These are phyloP conservation scores for Polypedilum pembai DNA, from an alignment of 1,140 invertebrate species.

Conservation along the genomic window DNA sequence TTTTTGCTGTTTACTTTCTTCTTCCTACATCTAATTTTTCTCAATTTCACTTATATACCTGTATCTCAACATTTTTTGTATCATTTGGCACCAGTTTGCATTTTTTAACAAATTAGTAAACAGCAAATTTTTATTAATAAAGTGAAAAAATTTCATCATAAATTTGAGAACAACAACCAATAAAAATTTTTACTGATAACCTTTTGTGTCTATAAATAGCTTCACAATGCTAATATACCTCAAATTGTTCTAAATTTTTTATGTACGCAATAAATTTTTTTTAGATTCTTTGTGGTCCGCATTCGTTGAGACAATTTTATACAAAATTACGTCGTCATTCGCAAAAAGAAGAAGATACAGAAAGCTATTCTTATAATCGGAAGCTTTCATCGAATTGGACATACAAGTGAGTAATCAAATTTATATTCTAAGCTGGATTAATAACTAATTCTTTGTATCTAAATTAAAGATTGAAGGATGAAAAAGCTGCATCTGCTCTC, in stretches of 20 bases:
- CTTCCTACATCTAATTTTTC: neutral
- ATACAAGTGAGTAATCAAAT: neutral
- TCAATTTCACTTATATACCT: neutral
- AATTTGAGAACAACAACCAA: neutral
- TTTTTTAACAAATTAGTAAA: too few species aligned
- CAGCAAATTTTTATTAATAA: too few species aligned
- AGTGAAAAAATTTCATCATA: neutral
- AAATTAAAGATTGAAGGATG: neutral
- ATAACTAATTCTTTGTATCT: neutral
- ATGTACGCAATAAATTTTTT: neutral
- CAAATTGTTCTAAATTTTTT: neutral
- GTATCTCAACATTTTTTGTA: too few species aligned
- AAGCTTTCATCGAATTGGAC: neutral
- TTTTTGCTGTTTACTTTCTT: neutral
- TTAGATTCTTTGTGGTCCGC: constrained; percentile 8
- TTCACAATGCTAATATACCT: neutral
- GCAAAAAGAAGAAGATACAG: neutral
- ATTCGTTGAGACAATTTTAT: neutral
- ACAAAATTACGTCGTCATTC: constrained; percentile 2
- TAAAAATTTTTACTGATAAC: neutral
- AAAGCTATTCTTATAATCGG: too few species aligned
- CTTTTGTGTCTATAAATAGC: constrained; percentile 4
- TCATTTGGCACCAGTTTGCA: too few species aligned
- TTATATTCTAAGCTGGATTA: neutral
- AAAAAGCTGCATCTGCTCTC: neutral